phyloP scores from a whole-genome alignment of 2,888 invertebrate genomes.

The Abrostola triplasia region DNA sequence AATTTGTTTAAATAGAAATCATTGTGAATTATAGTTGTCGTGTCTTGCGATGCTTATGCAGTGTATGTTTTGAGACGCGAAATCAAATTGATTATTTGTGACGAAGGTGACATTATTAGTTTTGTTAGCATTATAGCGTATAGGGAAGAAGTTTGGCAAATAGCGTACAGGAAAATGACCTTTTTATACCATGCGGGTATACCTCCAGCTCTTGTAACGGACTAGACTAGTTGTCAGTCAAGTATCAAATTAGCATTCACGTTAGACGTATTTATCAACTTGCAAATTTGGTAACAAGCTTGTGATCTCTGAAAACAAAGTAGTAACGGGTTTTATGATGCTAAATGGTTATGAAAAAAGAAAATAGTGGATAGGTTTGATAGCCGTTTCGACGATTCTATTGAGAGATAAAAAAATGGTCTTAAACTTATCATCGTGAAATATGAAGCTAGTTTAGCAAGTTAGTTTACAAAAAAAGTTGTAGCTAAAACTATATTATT shows the following conservation, averaged over 20 bases:
- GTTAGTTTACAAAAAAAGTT: no score
- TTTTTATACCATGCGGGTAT: slow-evolving; percentile 32
- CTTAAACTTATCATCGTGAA: slow-evolving; percentile 14
- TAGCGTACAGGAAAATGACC: slow-evolving; percentile 24
- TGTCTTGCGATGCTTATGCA: slow-evolving; percentile 15
- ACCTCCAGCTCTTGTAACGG: slow-evolving; percentile 14
- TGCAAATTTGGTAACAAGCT: slow-evolving; percentile 3
- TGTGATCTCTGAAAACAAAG: neutral
- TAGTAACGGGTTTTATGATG: neutral
- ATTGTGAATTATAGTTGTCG: slow-evolving; percentile 30
- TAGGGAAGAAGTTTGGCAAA: no score
- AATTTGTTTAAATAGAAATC: slow-evolving; percentile 48
- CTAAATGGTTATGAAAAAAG: no score
- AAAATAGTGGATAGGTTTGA: no score
- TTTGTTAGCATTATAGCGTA: neutral
- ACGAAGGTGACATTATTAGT: neutral
- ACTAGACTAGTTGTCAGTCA: slow-evolving; percentile 8
- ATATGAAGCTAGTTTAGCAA: no score
- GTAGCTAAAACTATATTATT: no score
- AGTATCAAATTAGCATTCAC: slow-evolving; percentile 20
- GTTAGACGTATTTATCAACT: slow-evolving; percentile 25
- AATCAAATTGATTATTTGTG: slow-evolving; percentile 22
- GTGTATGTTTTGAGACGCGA: neutral
- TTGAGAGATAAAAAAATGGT: neutral
- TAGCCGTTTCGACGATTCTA: no score